Conservation (phyloP, 2,113 vertebrate species). For the Fulica atra region DNA sequence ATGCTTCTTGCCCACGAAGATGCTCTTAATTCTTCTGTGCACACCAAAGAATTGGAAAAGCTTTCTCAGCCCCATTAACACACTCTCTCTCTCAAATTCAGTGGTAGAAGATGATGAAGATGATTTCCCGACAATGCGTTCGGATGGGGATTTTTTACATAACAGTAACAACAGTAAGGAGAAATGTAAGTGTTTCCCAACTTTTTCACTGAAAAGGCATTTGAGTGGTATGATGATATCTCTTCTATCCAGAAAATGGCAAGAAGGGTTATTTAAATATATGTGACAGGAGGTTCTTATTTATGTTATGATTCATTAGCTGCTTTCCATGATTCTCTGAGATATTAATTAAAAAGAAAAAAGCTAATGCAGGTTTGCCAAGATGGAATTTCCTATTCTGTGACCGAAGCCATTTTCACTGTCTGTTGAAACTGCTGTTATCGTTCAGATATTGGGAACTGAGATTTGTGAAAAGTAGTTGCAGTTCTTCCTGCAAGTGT, state of each 20-base stretch:
- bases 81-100: constrained; percentile 66
- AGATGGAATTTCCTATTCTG: neutral
- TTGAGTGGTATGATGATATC: neutral
- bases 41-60: neutral
- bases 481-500: neutral
- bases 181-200: constrained; percentile 82
- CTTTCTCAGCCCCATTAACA: neutral
- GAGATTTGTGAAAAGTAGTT: neutral
- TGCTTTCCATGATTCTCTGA: neutral
- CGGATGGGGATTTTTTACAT: constrained; percentile 89
- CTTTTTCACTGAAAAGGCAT: neutral
- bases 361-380: neutral
- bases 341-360: neutral
- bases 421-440: neutral
- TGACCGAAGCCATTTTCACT: neutral
- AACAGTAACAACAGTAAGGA: constrained; percentile 91
- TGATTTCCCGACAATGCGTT: constrained; percentile 86
- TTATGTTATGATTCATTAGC: neutral
- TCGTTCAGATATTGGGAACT: neutral
- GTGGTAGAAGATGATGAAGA: constrained; percentile 96
- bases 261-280: neutral
- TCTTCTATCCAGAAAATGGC: neutral
- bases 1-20: neutral
- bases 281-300: neutral
- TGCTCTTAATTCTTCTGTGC: neutral